Percentiles rank a stretch among this genome's conserved stretches.
phyloP scores from a whole-genome alignment of 2,888 invertebrate species.

The Neoitamus cyanurus region DNA sequence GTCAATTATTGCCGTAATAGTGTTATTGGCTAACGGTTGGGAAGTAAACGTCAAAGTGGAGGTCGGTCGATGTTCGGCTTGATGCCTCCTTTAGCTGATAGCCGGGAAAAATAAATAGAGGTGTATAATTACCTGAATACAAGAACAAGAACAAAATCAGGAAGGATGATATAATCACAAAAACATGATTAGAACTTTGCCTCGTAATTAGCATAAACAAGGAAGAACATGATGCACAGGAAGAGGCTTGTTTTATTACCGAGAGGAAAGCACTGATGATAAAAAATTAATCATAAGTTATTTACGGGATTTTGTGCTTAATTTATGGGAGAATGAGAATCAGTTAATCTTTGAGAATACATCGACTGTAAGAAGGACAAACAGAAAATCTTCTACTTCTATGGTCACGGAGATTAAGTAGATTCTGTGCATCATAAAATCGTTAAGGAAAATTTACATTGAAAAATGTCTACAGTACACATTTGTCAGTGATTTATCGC shows the following conservation, averaged over 20 bases:
- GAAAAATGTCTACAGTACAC: too few species aligned
- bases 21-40: constrained; percentile 25
- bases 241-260: background rate
- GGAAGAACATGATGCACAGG: background rate
- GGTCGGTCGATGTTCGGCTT: background rate
- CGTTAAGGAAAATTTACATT: background rate
- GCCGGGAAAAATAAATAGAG: background rate
- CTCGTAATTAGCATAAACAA: background rate
- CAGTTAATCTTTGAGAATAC: background rate
- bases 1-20: constrained; percentile 30
- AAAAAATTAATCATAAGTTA: background rate
- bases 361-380: background rate
- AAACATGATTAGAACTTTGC: background rate
- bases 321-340: background rate
- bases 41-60: background rate
- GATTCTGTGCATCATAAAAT: background rate
- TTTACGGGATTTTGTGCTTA: background rate
- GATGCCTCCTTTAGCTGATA: background rate
- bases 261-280: background rate
- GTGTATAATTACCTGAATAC: background rate
- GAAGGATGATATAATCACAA: background rate
- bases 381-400: background rate
- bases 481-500: too few species aligned
- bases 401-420: background rate
- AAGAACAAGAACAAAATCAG: constrained; percentile 3